These are phyloP conservation scores for Polypterus bichir DNA, from an alignment of 2,113 vertebrate genomes.

Conservation along the genomic window DNA sequence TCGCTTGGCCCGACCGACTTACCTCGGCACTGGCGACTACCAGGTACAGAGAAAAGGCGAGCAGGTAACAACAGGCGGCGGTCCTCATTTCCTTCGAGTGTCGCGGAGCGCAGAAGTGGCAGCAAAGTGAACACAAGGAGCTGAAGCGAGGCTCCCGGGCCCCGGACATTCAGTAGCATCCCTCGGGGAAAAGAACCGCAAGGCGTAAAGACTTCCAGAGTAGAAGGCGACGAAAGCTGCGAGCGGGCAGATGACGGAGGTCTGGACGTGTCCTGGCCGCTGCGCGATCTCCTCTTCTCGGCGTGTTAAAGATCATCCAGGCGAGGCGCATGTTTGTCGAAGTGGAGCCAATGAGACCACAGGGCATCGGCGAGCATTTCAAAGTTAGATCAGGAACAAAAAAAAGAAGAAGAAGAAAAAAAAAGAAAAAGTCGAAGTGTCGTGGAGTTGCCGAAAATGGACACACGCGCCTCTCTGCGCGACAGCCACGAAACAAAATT, in stretches of 20 bases:
- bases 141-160: constrained; percentile 75
- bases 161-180: constrained; percentile 76
- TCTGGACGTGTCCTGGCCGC: constrained; percentile 22
- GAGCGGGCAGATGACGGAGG: constrained; percentile 32
- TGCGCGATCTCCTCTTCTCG: constrained; percentile 15
- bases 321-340: too few relatives aligned
- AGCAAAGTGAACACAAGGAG: constrained; percentile 63
- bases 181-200: constrained; percentile 57
- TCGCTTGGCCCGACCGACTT: constrained; percentile 24
- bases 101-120: constrained; percentile 48
- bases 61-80: constrained; percentile 65
- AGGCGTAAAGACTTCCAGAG: constrained; percentile 1
- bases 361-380: too few relatives aligned
- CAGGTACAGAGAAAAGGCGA: constrained; percentile 76
- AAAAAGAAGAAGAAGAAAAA: too few relatives aligned
- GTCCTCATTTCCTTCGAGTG: constrained; percentile 83
- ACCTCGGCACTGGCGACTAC: constrained; percentile 73
- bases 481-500: too few relatives aligned
- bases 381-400: too few relatives aligned
- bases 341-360: too few relatives aligned
- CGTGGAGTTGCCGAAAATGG: too few relatives aligned
- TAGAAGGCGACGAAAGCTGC: background rate
- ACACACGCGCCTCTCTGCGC: too few relatives aligned
- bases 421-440: too few relatives aligned
- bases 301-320: too few relatives aligned